Conservation (phyloP, 2,888 invertebrate genomes). For the Fragum whitleyi region DNA sequence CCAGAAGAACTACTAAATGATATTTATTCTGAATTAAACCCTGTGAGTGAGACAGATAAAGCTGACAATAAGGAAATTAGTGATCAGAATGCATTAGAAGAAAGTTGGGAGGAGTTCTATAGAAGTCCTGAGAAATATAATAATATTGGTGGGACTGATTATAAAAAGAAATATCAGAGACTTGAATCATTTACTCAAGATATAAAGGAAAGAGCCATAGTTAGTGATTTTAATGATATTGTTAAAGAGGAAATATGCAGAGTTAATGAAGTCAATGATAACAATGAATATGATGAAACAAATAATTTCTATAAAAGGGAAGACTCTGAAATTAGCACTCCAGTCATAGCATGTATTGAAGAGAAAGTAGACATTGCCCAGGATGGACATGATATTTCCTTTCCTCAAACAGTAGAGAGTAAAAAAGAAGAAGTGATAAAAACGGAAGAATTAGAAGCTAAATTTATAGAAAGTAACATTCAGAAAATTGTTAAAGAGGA, state of each 20-base stretch:
- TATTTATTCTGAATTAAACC: conserved; percentile 23
- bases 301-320: not conserved
- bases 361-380: not conserved
- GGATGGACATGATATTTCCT: not conserved
- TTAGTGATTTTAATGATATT: conserved; percentile 33
- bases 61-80: not conserved
- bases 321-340: not conserved
- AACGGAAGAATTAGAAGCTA: not conserved
- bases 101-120: conserved; percentile 58
- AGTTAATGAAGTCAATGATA: not conserved
- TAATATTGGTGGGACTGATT: not conserved
- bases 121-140: conserved; percentile 44
- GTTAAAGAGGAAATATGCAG: not conserved
- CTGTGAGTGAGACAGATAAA: not conserved
- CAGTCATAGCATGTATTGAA: not conserved
- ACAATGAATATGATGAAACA: not conserved
- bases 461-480: not conserved
- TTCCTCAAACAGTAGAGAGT: not conserved
- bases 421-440: not conserved
- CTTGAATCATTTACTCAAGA: conserved; percentile 54
- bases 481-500: conserved; percentile 1
- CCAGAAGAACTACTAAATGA: conserved; percentile 37
- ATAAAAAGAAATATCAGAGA: conserved; percentile 33
- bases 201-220: conserved; percentile 47
- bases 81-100: conserved; percentile 38